Conservation (phyloP, 2,888 invertebrate species). For the Elgonia sp. region DNA sequence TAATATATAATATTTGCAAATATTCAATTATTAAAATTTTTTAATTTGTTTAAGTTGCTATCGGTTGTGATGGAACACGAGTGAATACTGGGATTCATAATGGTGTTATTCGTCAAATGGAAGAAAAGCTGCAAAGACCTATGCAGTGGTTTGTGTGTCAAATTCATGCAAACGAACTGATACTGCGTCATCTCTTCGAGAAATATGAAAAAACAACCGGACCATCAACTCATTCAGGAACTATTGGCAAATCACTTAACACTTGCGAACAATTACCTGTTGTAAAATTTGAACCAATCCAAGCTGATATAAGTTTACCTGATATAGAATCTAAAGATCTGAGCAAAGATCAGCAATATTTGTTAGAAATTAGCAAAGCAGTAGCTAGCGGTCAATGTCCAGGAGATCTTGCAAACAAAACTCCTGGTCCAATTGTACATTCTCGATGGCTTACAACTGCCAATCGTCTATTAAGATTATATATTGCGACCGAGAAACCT, state of each 20-base stretch:
- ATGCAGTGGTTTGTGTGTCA: slow-evolving; percentile 44
- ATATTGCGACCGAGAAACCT: slow-evolving; percentile 16
- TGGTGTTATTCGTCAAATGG: slow-evolving; percentile 43
- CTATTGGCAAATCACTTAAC: slow-evolving; percentile 78
- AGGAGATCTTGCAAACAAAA: slow-evolving; percentile 29
- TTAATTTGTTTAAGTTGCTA: slow-evolving; percentile 25
- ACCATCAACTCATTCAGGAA: slow-evolving; percentile 77
- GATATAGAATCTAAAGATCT: slow-evolving; percentile 38
- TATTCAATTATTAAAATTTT: no score
- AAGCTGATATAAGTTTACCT: slow-evolving; percentile 9
- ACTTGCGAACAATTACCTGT: slow-evolving; percentile 37
- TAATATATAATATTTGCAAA: no score
- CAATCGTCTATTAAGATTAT: slow-evolving; percentile 27
- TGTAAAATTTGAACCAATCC: slow-evolving; percentile 35
- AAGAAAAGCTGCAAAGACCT: background rate
- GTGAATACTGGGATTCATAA: slow-evolving; percentile 36
- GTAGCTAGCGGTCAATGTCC: slow-evolving; percentile 41
- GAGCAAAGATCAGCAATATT: slow-evolving; percentile 57
- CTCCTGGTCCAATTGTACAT: slow-evolving; percentile 40
- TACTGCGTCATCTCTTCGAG: slow-evolving; percentile 44
- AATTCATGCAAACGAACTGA: slow-evolving; percentile 44
- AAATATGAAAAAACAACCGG: slow-evolving; percentile 70
- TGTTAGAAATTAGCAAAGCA: slow-evolving; percentile 49
- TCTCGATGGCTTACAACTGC: slow-evolving; percentile 37
- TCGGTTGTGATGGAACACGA: slow-evolving; percentile 53